A percentile compares a stretch with the other conserved stretches of the same genome.
Conservation (phyloP, 2,797 vertebrate species). For the Catamblyrhynchus diadema region DNA sequence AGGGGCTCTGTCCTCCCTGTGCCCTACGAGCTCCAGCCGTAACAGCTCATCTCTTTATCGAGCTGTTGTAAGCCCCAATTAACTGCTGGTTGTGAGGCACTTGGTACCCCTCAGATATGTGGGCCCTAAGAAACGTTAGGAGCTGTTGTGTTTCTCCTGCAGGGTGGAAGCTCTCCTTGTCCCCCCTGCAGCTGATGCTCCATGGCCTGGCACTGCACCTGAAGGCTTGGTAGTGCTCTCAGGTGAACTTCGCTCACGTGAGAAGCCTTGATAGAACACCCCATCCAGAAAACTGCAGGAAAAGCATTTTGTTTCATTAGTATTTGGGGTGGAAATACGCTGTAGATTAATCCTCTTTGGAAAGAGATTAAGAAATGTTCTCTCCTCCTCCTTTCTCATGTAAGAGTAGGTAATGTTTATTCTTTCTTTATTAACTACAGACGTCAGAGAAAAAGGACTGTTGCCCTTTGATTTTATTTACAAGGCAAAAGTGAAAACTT, state of each 20-base stretch:
- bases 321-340: slow-evolving; percentile 17
- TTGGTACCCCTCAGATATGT: not conserved
- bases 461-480: slow-evolving; percentile 65
- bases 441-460: slow-evolving; percentile 53
- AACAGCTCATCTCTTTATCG: not conserved
- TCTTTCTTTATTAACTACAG: slow-evolving; percentile 64
- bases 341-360: slow-evolving; percentile 54
- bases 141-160: not conserved
- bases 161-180: not conserved
- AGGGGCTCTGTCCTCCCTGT: too few species aligned
- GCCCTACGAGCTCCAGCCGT: rapidly evolving
- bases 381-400: slow-evolving; percentile 3
- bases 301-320: not conserved
- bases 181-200: rapidly evolving
- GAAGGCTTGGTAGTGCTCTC: not conserved
- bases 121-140: not conserved
- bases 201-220: rapidly evolving
- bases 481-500: slow-evolving; percentile 49
- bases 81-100: not conserved
- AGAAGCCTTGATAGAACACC: not conserved
- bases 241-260: rapidly evolving
- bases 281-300: not conserved
- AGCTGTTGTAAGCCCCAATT: not conserved
- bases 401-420: slow-evolving; percentile 37
- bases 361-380: slow-evolving; percentile 44